These are phyloP conservation scores for Ormyrus labotus DNA, from an alignment of 2,888 invertebrate species.

Conservation along the genomic window DNA sequence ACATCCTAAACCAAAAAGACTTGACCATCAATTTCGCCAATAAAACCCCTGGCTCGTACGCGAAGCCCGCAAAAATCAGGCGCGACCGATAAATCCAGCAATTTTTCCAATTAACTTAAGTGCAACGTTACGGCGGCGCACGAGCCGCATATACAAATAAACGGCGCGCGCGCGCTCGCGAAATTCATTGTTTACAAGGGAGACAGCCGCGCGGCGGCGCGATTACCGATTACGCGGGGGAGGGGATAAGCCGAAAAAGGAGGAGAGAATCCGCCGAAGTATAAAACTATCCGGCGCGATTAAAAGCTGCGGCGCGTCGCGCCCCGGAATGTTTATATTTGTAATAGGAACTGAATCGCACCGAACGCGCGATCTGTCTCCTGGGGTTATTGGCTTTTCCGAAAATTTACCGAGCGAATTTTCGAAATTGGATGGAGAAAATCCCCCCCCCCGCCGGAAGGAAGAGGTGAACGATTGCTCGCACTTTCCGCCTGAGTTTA, in stretches of 20 bases:
- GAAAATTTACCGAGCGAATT: conserved; percentile 28
- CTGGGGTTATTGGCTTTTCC: neutral
- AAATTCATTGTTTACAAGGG: conserved; percentile 54
- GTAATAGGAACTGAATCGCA: conserved; percentile 11
- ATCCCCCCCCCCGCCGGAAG: neutral
- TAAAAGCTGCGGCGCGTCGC: neutral
- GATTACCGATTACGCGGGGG: conserved; percentile 44
- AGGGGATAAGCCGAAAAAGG: neutral
- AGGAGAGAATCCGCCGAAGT: too few relatives aligned
- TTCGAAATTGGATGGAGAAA: conserved; percentile 24
- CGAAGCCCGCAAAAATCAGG: conserved; percentile 42
- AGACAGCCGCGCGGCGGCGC: neutral
- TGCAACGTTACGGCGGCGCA: conserved; percentile 19
- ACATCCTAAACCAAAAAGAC: conserved; percentile 13
- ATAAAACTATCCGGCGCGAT: neutral
- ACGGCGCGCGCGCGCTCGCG: conserved; percentile 29
- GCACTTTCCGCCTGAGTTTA: neutral
- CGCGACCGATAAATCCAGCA: conserved; percentile 50
- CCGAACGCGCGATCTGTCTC: neutral
- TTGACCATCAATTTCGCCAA: conserved; percentile 38
- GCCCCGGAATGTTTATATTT: neutral
- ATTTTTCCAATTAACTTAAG: conserved; percentile 56
- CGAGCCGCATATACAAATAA: conserved; percentile 8
- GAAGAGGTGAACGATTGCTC: neutral
- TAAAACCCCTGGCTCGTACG: conserved; percentile 7